These are phyloP conservation scores for Drosophila novamexicana DNA, from an alignment of 1,140 invertebrate genomes.

Conservation along the genomic window DNA sequence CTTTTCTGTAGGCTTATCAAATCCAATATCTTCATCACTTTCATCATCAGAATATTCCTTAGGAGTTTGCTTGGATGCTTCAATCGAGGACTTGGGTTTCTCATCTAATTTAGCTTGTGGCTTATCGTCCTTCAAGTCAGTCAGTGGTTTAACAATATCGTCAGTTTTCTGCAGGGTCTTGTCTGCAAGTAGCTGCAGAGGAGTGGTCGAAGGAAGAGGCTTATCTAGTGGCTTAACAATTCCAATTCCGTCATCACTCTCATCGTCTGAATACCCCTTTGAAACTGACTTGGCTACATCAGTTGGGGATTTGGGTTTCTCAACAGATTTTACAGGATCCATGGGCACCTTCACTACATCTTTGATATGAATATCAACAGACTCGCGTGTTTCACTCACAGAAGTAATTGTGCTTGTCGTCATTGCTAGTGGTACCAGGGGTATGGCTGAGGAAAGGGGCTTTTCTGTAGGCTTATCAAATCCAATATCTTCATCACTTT, in stretches of 20 bases:
- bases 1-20: not conserved
- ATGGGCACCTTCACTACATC: not conserved
- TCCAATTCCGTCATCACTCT: slow-evolving; percentile 18
- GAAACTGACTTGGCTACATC: slow-evolving; percentile 11
- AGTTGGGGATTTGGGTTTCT: slow-evolving; percentile 16
- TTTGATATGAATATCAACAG: not conserved
- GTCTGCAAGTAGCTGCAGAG: not conserved
- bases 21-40: slow-evolving; percentile 9
- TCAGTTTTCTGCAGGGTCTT: slow-evolving; percentile 5
- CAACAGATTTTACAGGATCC: not conserved
- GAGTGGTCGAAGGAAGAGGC: not conserved
- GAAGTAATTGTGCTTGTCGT: not conserved
- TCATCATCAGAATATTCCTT: slow-evolving; percentile 24
- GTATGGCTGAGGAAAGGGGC: no score
- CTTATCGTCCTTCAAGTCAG: slow-evolving; percentile 20
- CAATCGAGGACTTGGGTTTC: slow-evolving; percentile 7
- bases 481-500: slow-evolving; percentile 14
- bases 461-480: not conserved
- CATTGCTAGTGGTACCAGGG: not conserved
- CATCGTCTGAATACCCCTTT: slow-evolving; percentile 11
- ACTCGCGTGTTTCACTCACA: not conserved
- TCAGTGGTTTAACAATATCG: slow-evolving; percentile 1
- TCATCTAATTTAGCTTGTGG: slow-evolving; percentile 22
- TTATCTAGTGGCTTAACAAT: slow-evolving; percentile 8
- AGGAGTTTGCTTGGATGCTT: not conserved